These are phyloP conservation scores for Parnassius smintheus DNA, from an alignment of 2,888 invertebrate species.

Conservation along the genomic window DNA sequence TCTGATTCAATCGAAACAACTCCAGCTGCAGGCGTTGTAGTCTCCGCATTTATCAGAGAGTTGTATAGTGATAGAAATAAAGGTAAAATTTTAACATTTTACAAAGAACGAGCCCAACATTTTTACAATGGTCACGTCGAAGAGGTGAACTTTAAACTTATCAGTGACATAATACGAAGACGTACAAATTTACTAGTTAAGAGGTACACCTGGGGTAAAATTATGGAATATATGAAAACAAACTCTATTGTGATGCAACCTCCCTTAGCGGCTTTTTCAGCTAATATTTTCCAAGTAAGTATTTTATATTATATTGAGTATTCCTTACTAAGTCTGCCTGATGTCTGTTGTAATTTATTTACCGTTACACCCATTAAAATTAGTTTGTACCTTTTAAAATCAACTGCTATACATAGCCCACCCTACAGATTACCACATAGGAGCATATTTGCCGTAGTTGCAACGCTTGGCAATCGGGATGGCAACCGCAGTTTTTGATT, in stretches of 20 bases:
- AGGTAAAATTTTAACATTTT: slow-evolving; percentile 91
- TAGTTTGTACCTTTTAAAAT: too few relatives aligned
- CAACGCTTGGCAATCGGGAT: too few relatives aligned
- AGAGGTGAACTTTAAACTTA: slow-evolving; percentile 90
- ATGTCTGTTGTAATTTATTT: too few relatives aligned
- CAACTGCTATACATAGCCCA: too few relatives aligned
- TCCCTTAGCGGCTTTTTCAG: slow-evolving; percentile 90
- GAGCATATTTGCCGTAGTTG: too few relatives aligned
- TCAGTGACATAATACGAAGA: slow-evolving; percentile 90
- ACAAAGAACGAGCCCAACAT: slow-evolving; percentile 92
- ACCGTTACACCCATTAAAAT: too few relatives aligned
- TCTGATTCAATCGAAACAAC: slow-evolving; percentile 89
- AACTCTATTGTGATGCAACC: slow-evolving; percentile 86
- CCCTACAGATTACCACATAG: too few relatives aligned
- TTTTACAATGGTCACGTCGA: slow-evolving; percentile 94
- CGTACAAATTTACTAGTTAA: slow-evolving; percentile 90
- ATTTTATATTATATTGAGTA: slow-evolving; percentile 7
- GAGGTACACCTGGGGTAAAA: slow-evolving; percentile 88
- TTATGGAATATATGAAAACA: slow-evolving; percentile 88
- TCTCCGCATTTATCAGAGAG: slow-evolving; percentile 90
- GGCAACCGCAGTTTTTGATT: too few relatives aligned
- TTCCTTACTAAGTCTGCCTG: background rate
- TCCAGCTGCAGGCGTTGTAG: slow-evolving; percentile 86
- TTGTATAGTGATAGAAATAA: slow-evolving; percentile 91
- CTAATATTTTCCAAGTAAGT: slow-evolving; percentile 88